Evolutionary conservation across 2,113 vertebrate genomes (phyloP), one percentile per base, ranked within the genome.

Genomic region (Phyllostomus hastatus): DNA sequence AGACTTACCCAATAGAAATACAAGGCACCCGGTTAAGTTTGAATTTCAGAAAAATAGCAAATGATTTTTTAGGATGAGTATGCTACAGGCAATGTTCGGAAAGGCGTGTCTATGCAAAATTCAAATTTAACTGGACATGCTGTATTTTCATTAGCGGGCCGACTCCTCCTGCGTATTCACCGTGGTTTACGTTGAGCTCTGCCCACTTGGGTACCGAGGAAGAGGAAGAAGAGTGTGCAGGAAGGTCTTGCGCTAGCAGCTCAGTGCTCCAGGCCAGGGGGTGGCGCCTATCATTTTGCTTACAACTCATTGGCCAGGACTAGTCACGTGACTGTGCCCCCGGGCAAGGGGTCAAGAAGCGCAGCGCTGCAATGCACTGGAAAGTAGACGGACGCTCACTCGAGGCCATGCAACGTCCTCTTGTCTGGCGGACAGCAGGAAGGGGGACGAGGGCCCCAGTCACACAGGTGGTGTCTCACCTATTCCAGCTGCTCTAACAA

Each of bases 361-460:
- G 24, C 16, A 33, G 33, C 33, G 7, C 35, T 59, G 4, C 0
- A 4, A 2, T 0, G 2, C 1, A 8, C 76, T 20, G 19, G 50
- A 12, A 76, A 43, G 15, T 1, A 7, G 15, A 50, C 1, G 48
- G 50, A 50, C 4, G 19, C 14, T 1, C 2, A 0, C 5, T 19
- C 19, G 2, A 2, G 24, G 54, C 1, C 2, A 8, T 1, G 3
- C 4, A 0, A 22, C 12, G 5, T 31, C 43, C 33, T 19, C n/a
- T 16, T 31, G n/a, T 24, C 24, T 24, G 57, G 41, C 8, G 6
- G 61, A 41, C 7, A 50, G 14, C 46, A 64, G 54, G 48, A 31
- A 14, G 26, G 35, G 15, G 31, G 35, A n/a, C 35, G 33, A 10
- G 17, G 15, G 14, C 33, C 48, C 31, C 43, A 2, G 35, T 4